Percentiles rank a stretch among this genome's conserved stretches.
Conservation (phyloP, 2,113 vertebrate species). For the Myodes glareolus region DNA sequence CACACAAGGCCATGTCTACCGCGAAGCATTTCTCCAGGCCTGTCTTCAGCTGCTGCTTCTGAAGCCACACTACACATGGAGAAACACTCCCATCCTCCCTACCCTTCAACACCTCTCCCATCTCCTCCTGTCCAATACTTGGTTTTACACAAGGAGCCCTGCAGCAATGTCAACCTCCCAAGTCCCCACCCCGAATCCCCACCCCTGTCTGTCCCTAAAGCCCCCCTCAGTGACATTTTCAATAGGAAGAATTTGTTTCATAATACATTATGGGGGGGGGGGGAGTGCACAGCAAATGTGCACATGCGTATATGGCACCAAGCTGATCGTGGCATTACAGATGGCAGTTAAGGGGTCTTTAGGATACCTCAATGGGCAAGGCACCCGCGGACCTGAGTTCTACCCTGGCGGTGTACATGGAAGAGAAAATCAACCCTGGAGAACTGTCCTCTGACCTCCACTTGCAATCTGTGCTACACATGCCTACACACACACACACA, state of each 20-base stretch:
- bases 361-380: background rate
- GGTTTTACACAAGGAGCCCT: background rate
- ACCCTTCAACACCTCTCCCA: background rate
- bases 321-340: background rate
- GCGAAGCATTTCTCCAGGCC: background rate
- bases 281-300: background rate
- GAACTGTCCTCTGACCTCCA: background rate
- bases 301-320: background rate
- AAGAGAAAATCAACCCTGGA: background rate
- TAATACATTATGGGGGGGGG: too few relatives aligned
- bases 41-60: background rate
- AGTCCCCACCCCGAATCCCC: too few relatives aligned
- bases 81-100: background rate
- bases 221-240: background rate
- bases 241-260: background rate
- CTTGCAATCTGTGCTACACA: background rate
- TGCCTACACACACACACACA: background rate
- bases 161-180: background rate
- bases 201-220: background rate
- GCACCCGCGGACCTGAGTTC: background rate
- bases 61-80: background rate
- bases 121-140: background rate
- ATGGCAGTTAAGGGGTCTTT: background rate
- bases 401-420: background rate
- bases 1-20: background rate